Evolutionary conservation across 64 coral and sea anemone genomes (phyloP), one percentile per base, ranked within the genome.

Genomic region (Stylophora pistillata): DNA sequence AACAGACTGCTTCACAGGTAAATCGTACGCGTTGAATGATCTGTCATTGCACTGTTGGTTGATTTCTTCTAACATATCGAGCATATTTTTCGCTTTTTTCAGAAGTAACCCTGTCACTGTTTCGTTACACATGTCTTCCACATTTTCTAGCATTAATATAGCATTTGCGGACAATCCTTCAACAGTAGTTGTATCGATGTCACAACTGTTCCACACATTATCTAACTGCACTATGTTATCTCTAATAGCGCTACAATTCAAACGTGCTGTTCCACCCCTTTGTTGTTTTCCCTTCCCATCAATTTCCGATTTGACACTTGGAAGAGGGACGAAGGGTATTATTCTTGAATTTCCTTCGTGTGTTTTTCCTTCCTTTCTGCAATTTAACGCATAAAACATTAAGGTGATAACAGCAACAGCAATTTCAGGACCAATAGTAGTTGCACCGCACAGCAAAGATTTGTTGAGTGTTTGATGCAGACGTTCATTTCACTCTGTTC

Each of bases 11-110:
- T 76, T 53, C 12, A 82, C 53, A 10, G 71, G 89, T 4, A 91
- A 20, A 75, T 91, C 89, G 61, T 63, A 73, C 1, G 58, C 55
- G 16, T 68, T 65, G 15, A 56, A 16, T 18, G 15, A 57, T 82
- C 32, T 90, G 70, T 90, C 89, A 6, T 91, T 85, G 32, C 31
- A 64, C 7, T 74, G 4, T 9, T 15, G 75, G 57, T 84, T 60
- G 18, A 91, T 41, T 21, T 91, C 77, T 7, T 64, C 52, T 31
- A 91, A 53, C 28, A 76, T 18, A 23, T 64, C n/a, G 14, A 84
- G 66, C 17, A 85, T 26, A 17, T 63, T 62, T 23, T 33, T 5
- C 6, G 73, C 58, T 28, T 91, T 77, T n/a, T 76, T 64, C 15
- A 84, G 31, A 27, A 86, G 74, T 13, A 55, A 11, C 13, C 21